These are phyloP conservation scores for Ochotona curzoniae DNA, from an alignment of 2,113 vertebrate species.

Conservation along the genomic window DNA sequence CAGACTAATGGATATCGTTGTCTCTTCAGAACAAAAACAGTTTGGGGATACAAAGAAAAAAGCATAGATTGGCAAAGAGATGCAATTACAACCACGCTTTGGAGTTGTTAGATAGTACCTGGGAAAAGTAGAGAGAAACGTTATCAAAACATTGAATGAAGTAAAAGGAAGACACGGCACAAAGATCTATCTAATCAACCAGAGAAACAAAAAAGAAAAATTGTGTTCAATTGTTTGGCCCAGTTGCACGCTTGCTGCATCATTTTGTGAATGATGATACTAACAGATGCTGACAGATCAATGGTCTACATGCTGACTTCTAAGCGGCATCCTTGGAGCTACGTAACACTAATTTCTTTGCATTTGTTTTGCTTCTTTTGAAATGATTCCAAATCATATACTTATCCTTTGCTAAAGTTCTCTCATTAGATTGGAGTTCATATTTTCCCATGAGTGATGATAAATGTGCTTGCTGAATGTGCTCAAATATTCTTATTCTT, in stretches of 20 bases:
- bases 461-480: background rate
- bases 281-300: conserved; percentile 65
- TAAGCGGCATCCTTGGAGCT: conserved; percentile 52
- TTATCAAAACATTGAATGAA: conserved; percentile 21
- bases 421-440: conserved; percentile 15
- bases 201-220: conserved; percentile 11
- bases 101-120: conserved; percentile 48
- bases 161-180: background rate
- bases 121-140: conserved; percentile 40
- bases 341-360: conserved; percentile 57
- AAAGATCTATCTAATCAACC: background rate
- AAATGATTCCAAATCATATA: background rate
- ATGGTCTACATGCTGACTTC: conserved; percentile 55
- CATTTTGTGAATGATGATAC: conserved; percentile 63
- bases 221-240: conserved; percentile 17
- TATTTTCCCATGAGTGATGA: background rate
- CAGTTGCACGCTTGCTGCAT: conserved; percentile 30
- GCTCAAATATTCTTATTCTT: conserved; percentile 3
- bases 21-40: conserved; percentile 77
- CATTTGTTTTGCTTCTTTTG: conserved; percentile 71
- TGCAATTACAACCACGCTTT: conserved; percentile 66
- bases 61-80: background rate
- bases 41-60: conserved; percentile 20
- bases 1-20: conserved; percentile 65
- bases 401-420: conserved; percentile 23